phyloP scores from a whole-genome alignment of 2,888 invertebrate species.

The Minunthozetes semirufus region DNA sequence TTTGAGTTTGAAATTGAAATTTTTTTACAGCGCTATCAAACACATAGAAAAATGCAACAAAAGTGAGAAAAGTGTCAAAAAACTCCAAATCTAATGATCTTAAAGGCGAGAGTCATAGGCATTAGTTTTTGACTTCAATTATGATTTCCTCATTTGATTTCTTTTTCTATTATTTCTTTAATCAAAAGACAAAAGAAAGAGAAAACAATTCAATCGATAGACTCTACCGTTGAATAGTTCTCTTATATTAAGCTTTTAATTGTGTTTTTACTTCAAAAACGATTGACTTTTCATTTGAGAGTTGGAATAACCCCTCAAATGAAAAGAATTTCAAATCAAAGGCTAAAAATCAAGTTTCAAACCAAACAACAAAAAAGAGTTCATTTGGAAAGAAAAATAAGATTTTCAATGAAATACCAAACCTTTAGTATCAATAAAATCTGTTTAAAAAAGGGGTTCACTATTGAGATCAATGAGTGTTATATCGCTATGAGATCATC shows the following conservation, averaged over 20 bases:
- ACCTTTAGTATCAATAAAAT: too few relatives aligned
- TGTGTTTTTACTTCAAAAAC: not conserved
- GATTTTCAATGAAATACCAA: not conserved
- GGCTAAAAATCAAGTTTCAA: too few relatives aligned
- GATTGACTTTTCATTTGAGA: not conserved
- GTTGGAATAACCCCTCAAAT: too few relatives aligned
- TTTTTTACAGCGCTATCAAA: not conserved
- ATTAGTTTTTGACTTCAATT: not conserved
- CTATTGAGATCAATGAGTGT: too few relatives aligned
- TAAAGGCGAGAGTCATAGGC: not conserved
- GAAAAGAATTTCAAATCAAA: too few relatives aligned
- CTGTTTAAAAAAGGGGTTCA: too few relatives aligned
- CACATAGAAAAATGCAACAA: too few relatives aligned
- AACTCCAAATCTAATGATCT: not conserved
- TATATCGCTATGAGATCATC: too few relatives aligned
- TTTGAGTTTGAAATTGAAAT: not conserved
- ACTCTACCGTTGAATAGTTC: not conserved
- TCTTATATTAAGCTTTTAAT: not conserved
- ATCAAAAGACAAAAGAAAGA: not conserved
- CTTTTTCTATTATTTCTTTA: not conserved
- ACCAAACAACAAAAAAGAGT: not conserved
- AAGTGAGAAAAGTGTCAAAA: not conserved
- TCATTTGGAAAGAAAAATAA: not conserved
- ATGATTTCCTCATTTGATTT: slow-evolving; percentile 4
- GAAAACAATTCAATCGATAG: not conserved